Base-by-base conservation (phyloP, 1,140 invertebrate genomes). In the Ceratosolen solmsi region DNA sequence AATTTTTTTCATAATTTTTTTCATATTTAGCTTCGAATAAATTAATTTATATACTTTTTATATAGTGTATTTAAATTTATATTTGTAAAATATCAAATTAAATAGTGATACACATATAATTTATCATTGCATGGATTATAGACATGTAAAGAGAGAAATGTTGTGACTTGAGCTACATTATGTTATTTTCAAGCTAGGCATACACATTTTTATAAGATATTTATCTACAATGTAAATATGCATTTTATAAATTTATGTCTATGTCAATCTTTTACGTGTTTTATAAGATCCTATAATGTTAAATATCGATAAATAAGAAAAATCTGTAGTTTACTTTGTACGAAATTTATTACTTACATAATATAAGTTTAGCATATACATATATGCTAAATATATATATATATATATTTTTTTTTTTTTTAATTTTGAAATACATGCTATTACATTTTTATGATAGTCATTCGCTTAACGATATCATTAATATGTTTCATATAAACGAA, bases 381-480 rank as follows among this genome's bases (percentile, higher is more conserved):
- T n/a, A n/a, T n/a, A n/a, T n/a, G n/a, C n/a, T n/a, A n/a, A n/a
- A n/a, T n/a, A n/a, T n/a, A n/a, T n/a, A n/a, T n/a, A n/a, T n/a
- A n/a, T n/a, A n/a, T n/a, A n/a, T n/a, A n/a, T n/a, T n/a, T n/a
- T n/a, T n/a, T n/a, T n/a, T n/a, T n/a, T n/a, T 38, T 74, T 20
- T 58, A 36, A n/a, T 49, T 38, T 38, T 68, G 33, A 22, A 33
- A 60, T 74, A 58, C 30, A 13, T 46, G 51, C 13, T 63, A 63
- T 79, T 79, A 79, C 25, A 56, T 0, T 17, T 71, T 76, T 82
- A 82, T 33, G 80, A 68, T 71, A 38, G 74, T 58, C 36, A 71
- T 82, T 77, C 27, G 11, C 36, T 56, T 76, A 49, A 36, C 25
- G 72, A 75, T 81, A 81, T 81, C 33, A 70, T 68, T n/a, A 70